Base-by-base conservation (phyloP, 1,140 invertebrate genomes). In the Philopotamus ludificatus region DNA sequence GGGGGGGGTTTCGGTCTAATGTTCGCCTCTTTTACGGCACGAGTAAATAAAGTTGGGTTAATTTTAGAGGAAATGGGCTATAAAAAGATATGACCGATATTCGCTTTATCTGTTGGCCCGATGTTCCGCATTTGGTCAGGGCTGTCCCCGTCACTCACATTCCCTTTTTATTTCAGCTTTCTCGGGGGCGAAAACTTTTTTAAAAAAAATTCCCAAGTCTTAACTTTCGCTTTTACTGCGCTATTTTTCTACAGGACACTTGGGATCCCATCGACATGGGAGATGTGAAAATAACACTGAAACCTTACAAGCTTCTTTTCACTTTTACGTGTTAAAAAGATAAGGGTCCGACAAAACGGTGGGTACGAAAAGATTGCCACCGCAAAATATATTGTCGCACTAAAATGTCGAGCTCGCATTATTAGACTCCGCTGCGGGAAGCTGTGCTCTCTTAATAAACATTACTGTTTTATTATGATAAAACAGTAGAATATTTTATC, bases 51-150 rank as follows among this genome's bases (percentile, higher is more conserved):
- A 60, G 41, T 60, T 44, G 57, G 42, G 42, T 22, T 60, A 60
- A 60, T 60, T 60, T 60, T 21, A 34, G 1, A 16, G 26, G 57
- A 25, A 60, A 60, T 39, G 57, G 42, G 15, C 44, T n/a, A 34
- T 60, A 60, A 60, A 60, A 55, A 60, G 47, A 60, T 60, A 60
- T 60, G 57, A 60, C 57, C 57, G 57, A 60, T 60, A 60, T 60
- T 60, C 57, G 15, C 57, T 60, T 60, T 60, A 60, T 60, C 57
- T 60, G 57, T 16, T 9, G 10, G 57, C 9, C 44, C 34, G 57
- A 60, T 60, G 57, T 41, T 60, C 47, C 44, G 47, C 47, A 60
- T 60, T 60, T 60, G 57, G 42, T 60, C 47, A 60, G 57, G 57
- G 20, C 25, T 60, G 47, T 60, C 44, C 57, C n/a, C 34, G 8